These are phyloP conservation scores for Drosophila pseudoananassae DNA, from an alignment of 1,140 invertebrate genomes.

Conservation along the genomic window DNA sequence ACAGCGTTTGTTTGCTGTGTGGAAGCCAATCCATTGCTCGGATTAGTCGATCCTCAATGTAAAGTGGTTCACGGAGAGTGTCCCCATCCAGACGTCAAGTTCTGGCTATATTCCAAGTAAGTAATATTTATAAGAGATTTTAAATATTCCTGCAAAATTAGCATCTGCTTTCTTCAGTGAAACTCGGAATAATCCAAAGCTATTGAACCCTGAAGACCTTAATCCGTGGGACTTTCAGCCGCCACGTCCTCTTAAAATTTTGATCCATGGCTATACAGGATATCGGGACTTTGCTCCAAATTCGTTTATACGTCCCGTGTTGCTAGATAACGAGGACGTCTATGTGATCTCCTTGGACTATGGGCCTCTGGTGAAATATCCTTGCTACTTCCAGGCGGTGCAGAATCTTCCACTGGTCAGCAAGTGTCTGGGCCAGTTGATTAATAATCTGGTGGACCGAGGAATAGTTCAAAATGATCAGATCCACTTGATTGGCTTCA, in stretches of 20 bases:
- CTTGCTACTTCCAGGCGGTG: conserved; percentile 86
- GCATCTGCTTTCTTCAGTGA: conserved; percentile 34
- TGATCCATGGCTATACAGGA: conserved; percentile 88
- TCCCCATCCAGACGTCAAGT: conserved; percentile 86
- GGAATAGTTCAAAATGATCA: conserved; percentile 86
- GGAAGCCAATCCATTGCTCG: conserved; percentile 52
- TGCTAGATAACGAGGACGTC: conserved; percentile 85
- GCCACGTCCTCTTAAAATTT: conserved; percentile 85
- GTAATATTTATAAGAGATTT: not conserved
- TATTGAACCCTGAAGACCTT: conserved; percentile 81
- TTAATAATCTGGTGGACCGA: conserved; percentile 86
- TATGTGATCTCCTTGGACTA: conserved; percentile 87
- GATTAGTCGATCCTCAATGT: conserved; percentile 63
- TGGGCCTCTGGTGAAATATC: conserved; percentile 84
- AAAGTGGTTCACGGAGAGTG: conserved; percentile 81
- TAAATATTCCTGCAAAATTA: not conserved
- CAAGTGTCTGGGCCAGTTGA: conserved; percentile 86
- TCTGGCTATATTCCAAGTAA: conserved; percentile 87
- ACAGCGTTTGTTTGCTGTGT: conserved; percentile 16
- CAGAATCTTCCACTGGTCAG: conserved; percentile 86
- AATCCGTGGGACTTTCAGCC: conserved; percentile 85
- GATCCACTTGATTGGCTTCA: conserved; percentile 95
- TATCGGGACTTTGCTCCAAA: conserved; percentile 86
- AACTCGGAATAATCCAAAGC: conserved; percentile 84
- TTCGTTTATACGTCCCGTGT: conserved; percentile 86